These are phyloP conservation scores for Palythoa grandiflora DNA, from an alignment of 92 coral and sea anemone species.

Conservation along the genomic window DNA sequence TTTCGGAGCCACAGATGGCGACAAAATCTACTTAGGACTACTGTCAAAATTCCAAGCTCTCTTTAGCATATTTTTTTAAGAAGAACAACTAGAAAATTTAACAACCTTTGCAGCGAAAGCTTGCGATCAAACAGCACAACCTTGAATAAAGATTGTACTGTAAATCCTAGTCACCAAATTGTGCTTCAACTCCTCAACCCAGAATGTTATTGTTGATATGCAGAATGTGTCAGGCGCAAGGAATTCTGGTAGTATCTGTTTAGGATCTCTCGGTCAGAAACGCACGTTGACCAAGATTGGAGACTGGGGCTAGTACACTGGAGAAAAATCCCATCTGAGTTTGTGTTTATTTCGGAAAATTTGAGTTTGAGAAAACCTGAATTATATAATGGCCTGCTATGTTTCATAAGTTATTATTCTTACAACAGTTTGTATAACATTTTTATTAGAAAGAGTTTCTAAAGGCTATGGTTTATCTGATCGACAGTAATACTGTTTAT, in stretches of 20 bases:
- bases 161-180: background rate
- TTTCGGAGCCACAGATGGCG: background rate
- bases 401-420: background rate
- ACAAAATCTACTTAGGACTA: background rate
- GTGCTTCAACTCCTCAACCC: background rate
- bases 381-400: background rate
- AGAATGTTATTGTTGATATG: slow-evolving; percentile 32
- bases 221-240: background rate
- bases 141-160: background rate
- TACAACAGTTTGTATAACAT: no score
- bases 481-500: background rate
- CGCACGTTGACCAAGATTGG: background rate
- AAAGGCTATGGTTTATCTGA: background rate
- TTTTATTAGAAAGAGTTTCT: background rate
- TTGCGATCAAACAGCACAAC: background rate
- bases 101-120: background rate
- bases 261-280: slow-evolving; percentile 32
- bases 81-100: background rate
- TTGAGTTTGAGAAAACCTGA: no score
- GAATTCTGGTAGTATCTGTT: slow-evolving; percentile 14
- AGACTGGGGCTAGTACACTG: background rate
- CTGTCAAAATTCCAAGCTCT: background rate
- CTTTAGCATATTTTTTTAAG: background rate
- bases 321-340: background rate
- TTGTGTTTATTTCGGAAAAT: no score